These are phyloP conservation scores for Neotragus moschatus DNA, from an alignment of 2,113 vertebrate genomes.

Conservation along the genomic window DNA sequence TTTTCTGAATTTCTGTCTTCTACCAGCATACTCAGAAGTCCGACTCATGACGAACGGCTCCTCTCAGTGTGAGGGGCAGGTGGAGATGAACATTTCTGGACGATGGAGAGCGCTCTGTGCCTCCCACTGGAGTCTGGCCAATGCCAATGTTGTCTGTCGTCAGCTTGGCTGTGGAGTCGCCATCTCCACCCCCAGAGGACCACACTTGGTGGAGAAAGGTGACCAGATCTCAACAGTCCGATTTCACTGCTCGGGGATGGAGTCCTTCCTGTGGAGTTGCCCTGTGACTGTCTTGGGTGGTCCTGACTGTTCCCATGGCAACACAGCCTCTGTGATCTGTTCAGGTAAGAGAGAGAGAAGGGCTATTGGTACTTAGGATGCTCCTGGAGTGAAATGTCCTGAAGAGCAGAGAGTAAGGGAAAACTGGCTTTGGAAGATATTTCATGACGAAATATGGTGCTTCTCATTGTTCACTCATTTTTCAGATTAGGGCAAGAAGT, in stretches of 20 bases:
- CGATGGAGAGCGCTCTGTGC: no score
- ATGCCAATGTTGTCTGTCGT: no score
- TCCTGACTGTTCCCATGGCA: background rate
- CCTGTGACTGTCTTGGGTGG: background rate
- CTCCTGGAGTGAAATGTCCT: background rate
- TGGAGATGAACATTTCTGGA: no score
- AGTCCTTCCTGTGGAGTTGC: background rate
- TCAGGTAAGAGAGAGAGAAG: conserved; percentile 8
- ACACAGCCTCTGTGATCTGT: background rate
- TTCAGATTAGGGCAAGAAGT: background rate
- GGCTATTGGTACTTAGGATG: background rate
- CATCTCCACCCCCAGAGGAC: no score
- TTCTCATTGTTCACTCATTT: background rate
- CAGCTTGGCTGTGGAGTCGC: no score
- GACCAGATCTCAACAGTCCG: no score
- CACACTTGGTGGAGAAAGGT: no score
- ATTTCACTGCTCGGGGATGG: rapidly evolving
- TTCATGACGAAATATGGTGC: background rate
- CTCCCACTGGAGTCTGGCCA: no score
- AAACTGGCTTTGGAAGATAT: background rate
- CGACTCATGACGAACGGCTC: rapidly evolving
- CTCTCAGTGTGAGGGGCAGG: no score
- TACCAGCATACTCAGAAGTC: no score
- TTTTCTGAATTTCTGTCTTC: no score
- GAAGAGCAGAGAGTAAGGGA: background rate